These are phyloP conservation scores for Drosophila longiperda DNA, from an alignment of 2,888 invertebrate species.

Conservation along the genomic window DNA sequence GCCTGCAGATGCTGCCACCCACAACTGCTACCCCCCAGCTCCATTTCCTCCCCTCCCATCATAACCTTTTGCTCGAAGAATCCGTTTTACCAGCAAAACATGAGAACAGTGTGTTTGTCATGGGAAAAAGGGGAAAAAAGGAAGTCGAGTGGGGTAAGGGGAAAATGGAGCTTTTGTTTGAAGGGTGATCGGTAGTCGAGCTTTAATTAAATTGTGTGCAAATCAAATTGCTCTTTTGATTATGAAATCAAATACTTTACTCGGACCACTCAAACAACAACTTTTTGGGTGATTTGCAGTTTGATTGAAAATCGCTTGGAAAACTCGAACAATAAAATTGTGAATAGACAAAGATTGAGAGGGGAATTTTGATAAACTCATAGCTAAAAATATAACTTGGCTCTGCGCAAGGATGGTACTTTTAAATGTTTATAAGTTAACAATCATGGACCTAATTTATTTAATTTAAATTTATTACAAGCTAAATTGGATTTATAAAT, in stretches of 20 bases:
- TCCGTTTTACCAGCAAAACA: slow-evolving; percentile 38
- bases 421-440: background rate
- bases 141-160: background rate
- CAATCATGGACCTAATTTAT: background rate
- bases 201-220: slow-evolving; percentile 58
- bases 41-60: background rate
- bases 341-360: background rate
- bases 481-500: background rate
- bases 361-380: background rate
- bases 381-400: background rate
- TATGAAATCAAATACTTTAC: slow-evolving; percentile 63
- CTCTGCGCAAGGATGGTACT: background rate
- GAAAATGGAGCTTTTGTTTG: slow-evolving; percentile 5
- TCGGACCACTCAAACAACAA: background rate
- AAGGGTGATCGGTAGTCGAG: slow-evolving; percentile 26
- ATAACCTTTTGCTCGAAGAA: slow-evolving; percentile 24
- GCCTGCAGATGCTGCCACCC: slow-evolving; percentile 41
- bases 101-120: slow-evolving; percentile 34
- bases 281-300: background rate
- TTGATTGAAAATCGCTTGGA: background rate
- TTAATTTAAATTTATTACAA: background rate
- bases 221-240: slow-evolving; percentile 63
- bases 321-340: background rate
- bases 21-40: background rate
- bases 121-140: slow-evolving; percentile 32